phyloP scores from a whole-genome alignment of 2,113 vertebrate genomes.

The Lophura nycthemera region DNA sequence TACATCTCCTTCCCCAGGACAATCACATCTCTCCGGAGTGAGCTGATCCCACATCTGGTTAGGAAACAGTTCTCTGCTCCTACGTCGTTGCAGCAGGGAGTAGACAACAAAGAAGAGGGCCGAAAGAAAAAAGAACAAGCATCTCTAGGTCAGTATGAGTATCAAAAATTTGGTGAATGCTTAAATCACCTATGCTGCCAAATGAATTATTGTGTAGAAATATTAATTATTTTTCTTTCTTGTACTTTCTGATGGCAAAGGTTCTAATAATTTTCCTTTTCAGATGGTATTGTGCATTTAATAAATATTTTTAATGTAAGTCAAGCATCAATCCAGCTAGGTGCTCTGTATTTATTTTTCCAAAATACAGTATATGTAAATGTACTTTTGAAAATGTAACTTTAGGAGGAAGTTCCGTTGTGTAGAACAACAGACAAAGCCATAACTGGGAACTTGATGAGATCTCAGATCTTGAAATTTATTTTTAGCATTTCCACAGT shows the following conservation, averaged over 20 bases:
- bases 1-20: conserved; percentile 77
- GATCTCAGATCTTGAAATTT: not conserved
- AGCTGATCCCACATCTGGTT: conserved; percentile 93
- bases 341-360: not conserved
- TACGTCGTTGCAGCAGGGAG: conserved; percentile 74
- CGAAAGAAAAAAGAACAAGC: conserved; percentile 83
- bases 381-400: not conserved
- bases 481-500: conserved; percentile 23
- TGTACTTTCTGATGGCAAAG: not conserved
- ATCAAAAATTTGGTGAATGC: not conserved
- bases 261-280: not conserved
- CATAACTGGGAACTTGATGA: not conserved
- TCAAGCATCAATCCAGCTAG: not conserved
- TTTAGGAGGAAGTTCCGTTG: not conserved
- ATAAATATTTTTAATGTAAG: not conserved
- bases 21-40: conserved; percentile 93
- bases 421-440: not conserved
- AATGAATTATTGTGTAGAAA: not conserved
- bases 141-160: conserved; percentile 71
- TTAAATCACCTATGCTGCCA: not conserved
- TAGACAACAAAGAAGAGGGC: conserved; percentile 83
- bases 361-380: not conserved
- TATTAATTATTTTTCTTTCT: not conserved
- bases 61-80: conserved; percentile 93
- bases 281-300: not conserved